phyloP scores from a whole-genome alignment of 2,113 vertebrate species.

The Chloebia gouldiae region DNA sequence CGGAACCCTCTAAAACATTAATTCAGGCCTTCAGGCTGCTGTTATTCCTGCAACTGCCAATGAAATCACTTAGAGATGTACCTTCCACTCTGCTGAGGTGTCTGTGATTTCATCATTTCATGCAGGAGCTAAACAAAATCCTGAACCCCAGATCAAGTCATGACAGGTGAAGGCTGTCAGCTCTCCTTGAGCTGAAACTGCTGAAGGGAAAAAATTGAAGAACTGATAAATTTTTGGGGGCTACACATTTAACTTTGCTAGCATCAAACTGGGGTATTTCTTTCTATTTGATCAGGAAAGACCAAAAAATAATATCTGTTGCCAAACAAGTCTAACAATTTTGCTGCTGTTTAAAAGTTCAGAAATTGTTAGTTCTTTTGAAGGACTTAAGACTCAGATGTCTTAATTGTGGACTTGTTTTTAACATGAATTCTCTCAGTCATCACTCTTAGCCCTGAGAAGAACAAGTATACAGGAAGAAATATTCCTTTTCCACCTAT shows the following conservation, averaged over 20 bases:
- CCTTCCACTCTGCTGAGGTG: background rate
- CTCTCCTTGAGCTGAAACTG: conserved; percentile 6
- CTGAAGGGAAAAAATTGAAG: background rate
- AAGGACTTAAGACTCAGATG: background rate
- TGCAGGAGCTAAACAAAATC: conserved; percentile 13
- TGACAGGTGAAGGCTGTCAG: conserved; percentile 16
- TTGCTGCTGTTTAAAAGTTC: background rate
- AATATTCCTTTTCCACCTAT: background rate
- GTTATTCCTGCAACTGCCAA: background rate
- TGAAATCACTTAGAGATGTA: background rate
- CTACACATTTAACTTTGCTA: background rate
- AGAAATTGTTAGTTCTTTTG: background rate
- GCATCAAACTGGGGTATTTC: background rate
- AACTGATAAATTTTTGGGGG: background rate
- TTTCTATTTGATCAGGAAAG: background rate
- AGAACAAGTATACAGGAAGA: background rate
- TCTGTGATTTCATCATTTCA: background rate
- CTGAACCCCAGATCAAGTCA: conserved; percentile 40
- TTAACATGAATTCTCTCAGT: background rate
- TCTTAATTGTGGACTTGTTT: background rate
- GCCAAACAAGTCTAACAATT: background rate
- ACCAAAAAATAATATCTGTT: background rate
- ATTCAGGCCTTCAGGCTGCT: background rate
- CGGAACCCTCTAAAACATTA: background rate
- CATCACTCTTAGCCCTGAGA: background rate